Evolutionary conservation across 2,113 vertebrate species (phyloP).

Genomic region (human): DNA sequence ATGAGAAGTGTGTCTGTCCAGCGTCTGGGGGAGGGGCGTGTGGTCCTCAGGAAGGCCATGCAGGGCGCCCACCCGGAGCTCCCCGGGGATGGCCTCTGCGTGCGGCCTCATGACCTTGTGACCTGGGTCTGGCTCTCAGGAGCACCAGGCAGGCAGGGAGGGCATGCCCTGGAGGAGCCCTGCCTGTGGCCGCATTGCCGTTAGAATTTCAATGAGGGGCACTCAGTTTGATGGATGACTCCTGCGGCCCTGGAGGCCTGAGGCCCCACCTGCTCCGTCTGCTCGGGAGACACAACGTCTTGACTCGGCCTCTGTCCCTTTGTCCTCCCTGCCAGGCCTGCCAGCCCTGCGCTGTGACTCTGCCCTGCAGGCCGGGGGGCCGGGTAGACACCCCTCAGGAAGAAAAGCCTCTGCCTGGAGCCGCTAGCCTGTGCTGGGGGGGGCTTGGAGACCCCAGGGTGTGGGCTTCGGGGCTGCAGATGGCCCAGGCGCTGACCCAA

Average conservation of each 20-base stretch:
- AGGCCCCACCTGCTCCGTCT: conserved; percentile 31
- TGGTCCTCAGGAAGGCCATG: too few species aligned
- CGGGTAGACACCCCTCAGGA: too few species aligned
- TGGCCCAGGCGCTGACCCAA: not conserved
- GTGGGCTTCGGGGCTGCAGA: not conserved
- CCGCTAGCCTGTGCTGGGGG: not conserved
- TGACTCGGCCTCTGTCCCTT: not conserved
- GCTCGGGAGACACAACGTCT: too few species aligned
- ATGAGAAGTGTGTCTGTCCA: accelerated
- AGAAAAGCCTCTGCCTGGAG: too few species aligned
- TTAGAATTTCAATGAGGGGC: conserved; percentile 44
- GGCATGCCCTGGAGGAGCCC: not conserved
- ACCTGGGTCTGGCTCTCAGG: not conserved
- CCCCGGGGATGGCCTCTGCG: accelerated
- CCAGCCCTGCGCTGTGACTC: too few species aligned
- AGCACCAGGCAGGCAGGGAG: not conserved
- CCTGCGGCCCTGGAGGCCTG: too few species aligned
- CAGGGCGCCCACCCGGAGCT: too few species aligned
- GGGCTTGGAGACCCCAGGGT: not conserved
- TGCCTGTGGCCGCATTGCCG: not conserved
- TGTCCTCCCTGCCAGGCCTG: not conserved
- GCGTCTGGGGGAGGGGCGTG: accelerated
- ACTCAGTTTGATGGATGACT: not conserved
- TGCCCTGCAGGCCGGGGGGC: too few species aligned
- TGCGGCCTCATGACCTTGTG: not conserved